phyloP scores from a whole-genome alignment of 2,888 invertebrate species.

The Eudemis profundana region DNA sequence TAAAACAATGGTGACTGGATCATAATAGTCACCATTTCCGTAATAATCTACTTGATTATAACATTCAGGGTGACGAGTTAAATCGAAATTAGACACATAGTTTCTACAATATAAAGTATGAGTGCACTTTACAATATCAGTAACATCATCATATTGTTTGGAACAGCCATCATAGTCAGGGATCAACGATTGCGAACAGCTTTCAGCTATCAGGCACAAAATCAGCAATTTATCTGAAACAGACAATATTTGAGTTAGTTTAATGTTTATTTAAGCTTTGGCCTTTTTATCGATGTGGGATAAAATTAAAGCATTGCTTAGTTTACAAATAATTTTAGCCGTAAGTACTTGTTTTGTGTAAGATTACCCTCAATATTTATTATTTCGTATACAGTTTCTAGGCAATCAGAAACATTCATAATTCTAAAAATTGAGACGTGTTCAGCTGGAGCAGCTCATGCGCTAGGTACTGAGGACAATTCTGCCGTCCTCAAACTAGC shows the following conservation, averaged over 20 bases:
- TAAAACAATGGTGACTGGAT: not conserved
- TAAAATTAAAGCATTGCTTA: too few species aligned
- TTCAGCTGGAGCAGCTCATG: too few species aligned
- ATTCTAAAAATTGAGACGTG: too few species aligned
- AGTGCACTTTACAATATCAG: not conserved
- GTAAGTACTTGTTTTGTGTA: too few species aligned
- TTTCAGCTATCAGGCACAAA: not conserved
- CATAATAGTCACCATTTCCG: not conserved
- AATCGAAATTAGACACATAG: not conserved
- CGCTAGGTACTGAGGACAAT: too few species aligned
- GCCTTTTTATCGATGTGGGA: too few species aligned
- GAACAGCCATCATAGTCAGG: not conserved
- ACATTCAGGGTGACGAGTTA: not conserved
- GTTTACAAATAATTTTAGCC: too few species aligned
- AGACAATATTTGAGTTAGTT: not conserved
- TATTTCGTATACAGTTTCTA: too few species aligned
- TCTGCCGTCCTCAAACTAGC: too few species aligned
- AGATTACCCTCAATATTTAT: too few species aligned
- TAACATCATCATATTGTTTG: not conserved
- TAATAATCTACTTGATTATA: not conserved
- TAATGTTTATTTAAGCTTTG: too few species aligned
- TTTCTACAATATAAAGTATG: constrained; percentile 4
- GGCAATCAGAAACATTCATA: too few species aligned
- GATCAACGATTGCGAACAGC: not conserved
- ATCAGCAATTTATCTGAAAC: constrained; percentile 21